Conservation (phyloP, 2,797 vertebrate species). For the Anguilla obscura region DNA sequence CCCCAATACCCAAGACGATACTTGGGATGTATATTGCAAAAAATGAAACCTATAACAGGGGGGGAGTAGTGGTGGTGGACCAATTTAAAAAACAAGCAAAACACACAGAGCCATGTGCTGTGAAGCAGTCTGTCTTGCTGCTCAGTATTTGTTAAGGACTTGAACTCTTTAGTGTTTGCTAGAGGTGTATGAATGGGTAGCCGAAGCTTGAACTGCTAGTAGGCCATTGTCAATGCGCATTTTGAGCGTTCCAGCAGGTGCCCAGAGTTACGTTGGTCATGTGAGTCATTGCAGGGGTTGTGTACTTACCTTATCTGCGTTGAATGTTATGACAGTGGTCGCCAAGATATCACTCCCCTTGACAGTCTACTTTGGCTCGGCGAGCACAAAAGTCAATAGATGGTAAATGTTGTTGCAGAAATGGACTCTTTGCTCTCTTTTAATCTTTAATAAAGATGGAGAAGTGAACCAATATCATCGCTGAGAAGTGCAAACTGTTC, state of each 20-base stretch:
- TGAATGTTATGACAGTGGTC: neutral
- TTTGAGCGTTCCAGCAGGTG: constrained; percentile 44
- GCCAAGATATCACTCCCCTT: neutral
- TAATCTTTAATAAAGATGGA: constrained; percentile 12
- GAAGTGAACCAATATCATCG: neutral
- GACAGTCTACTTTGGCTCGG: neutral
- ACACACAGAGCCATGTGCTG: constrained; percentile 35
- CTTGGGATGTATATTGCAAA: too few species aligned
- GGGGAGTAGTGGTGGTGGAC: constrained; percentile 17
- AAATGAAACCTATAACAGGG: neutral
- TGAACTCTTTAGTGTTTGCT: constrained; percentile 59
- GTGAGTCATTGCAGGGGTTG: neutral
- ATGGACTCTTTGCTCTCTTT: neutral
- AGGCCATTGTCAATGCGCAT: constrained; percentile 45
- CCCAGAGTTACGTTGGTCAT: neutral
- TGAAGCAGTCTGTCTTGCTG: constrained; percentile 43
- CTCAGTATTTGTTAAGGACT: constrained; percentile 57
- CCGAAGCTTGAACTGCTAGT: constrained; percentile 47
- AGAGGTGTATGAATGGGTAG: constrained; percentile 47
- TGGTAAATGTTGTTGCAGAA: neutral
- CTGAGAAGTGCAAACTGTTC: neutral
- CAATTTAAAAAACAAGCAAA: constrained; percentile 37
- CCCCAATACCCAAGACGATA: too few species aligned
- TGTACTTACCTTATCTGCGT: constrained; percentile 27
- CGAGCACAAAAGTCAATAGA: neutral